Evolutionary conservation across 2,113 vertebrate genomes (phyloP).

Genomic region (Pagrus major): DNA sequence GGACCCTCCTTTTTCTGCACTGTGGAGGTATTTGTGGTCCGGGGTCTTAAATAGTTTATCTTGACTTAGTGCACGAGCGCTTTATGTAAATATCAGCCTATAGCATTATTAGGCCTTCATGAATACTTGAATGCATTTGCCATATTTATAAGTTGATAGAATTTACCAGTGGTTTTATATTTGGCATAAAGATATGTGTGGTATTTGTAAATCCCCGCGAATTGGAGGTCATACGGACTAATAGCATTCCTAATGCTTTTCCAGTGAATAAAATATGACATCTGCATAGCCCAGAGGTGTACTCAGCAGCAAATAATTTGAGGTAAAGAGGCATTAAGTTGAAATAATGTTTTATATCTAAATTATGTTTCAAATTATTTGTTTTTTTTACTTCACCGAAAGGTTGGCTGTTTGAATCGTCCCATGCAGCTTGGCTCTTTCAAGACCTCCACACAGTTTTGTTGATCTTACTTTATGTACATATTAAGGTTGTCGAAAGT

Average conservation of each 20-base stretch:
- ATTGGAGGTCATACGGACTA: conserved; percentile 82
- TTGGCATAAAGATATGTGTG: conserved; percentile 74
- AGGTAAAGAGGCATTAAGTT: conserved; percentile 57
- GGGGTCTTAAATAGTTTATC: conserved; percentile 86
- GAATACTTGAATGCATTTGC: conserved; percentile 79
- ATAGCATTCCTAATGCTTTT: conserved; percentile 78
- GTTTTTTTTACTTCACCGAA: background rate
- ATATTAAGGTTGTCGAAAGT: too few species aligned
- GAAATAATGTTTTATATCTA: conserved; percentile 48
- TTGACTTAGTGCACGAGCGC: conserved; percentile 75
- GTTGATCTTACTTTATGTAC: background rate
- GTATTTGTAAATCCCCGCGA: conserved; percentile 79
- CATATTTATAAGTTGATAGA: conserved; percentile 84
- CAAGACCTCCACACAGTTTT: background rate
- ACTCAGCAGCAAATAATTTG: conserved; percentile 57
- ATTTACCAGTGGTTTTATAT: conserved; percentile 82
- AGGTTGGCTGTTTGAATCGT: conserved; percentile 11
- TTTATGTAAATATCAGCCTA: conserved; percentile 86
- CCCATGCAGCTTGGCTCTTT: background rate
- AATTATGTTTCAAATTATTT: conserved; percentile 21
- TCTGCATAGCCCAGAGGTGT: conserved; percentile 68
- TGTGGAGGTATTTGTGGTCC: conserved; percentile 81
- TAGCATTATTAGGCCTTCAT: conserved; percentile 83
- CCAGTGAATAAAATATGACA: conserved; percentile 79
- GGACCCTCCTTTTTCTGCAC: conserved; percentile 75